These are phyloP conservation scores for Helicoverpa zea DNA, from an alignment of 1,140 invertebrate genomes.

Conservation along the genomic window DNA sequence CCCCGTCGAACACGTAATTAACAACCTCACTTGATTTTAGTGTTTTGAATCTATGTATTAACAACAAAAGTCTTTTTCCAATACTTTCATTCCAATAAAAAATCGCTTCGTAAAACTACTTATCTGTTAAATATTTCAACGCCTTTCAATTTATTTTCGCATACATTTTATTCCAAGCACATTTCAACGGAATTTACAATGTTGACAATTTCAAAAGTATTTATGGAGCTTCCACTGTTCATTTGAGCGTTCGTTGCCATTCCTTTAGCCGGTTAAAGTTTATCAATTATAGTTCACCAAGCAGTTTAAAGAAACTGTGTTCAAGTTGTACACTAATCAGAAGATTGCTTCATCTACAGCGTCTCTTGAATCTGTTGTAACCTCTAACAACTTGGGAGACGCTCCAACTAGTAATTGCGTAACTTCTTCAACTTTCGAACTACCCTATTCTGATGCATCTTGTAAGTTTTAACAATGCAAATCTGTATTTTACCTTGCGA, in stretches of 20 bases:
- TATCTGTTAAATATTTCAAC: too few relatives aligned
- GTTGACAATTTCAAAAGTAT: background rate
- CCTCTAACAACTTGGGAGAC: conserved; percentile 17
- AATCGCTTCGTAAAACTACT: too few relatives aligned
- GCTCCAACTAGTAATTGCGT: conserved; percentile 9
- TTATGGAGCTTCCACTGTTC: background rate
- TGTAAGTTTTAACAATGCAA: conserved; percentile 46
- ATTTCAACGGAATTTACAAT: background rate
- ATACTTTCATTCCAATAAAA: too few relatives aligned
- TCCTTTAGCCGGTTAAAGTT: too few relatives aligned
- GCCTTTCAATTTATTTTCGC: conserved; percentile 1
- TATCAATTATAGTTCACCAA: too few relatives aligned
- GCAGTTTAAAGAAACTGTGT: background rate
- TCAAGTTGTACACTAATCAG: conserved; percentile 26
- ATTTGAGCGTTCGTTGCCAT: too few relatives aligned
- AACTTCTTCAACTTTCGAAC: conserved; percentile 32
- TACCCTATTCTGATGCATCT: conserved; percentile 33
- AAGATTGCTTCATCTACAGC: conserved; percentile 6
- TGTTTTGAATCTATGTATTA: too few relatives aligned
- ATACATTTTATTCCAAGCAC: background rate
- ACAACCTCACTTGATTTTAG: too few relatives aligned
- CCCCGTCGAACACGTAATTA: too few relatives aligned
- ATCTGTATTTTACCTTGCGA: conserved; percentile 43
- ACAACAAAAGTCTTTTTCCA: too few relatives aligned
- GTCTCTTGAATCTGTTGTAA: conserved; percentile 12